Base-by-base conservation (phyloP, 2,797 vertebrate genomes). In the Eremophila alpestris region DNA sequence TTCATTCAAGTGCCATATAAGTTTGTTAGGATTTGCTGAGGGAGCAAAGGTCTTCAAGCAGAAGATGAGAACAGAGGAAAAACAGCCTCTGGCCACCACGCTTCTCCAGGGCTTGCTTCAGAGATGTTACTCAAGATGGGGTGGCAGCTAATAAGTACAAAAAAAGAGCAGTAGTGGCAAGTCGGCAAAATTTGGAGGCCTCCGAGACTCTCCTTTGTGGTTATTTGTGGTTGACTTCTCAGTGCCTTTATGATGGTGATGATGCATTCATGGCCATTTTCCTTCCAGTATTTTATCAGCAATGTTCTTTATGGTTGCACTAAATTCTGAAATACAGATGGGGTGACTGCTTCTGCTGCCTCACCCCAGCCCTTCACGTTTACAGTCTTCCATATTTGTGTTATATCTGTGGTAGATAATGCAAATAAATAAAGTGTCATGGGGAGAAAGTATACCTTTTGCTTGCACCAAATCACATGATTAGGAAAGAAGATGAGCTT, bases 1-100 rank as follows among this genome's bases (percentile, higher is more conserved):
- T 92, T 96, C 95, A 92, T 94, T 95, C 88, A 95, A 94, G 96
- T 96, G 96, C 96, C 94, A 96, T 97, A 96, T 96, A 96, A 84
- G 88, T 96, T 96, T 81, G 94, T 83, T 89, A 96, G 96, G 89
- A 87, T 97, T 96, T 97, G 89, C 83, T 93, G 90, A 94, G 81
- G 75, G 95, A 96, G 93, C 95, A 97, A 97, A 97, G 96, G 95
- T 96, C 95, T 93, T 93, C 81, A 83, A 93, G 93, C 65, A 94
- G 93, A 95, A 96, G 96, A 95, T 2, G 70, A 83, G 86, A 87
- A 34, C 45, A 86, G 76, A 85, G 64, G 83, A 81, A 96, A 96
- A 96, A 96, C 93, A 96, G 89, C 45, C 76, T 60, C 48, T 80
- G 74, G 62, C 92, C 83, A 73, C 84, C 87, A 93, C 45, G 4